These are phyloP conservation scores for Stercorarius parasiticus DNA, from an alignment of 2,113 vertebrate species.

Conservation along the genomic window DNA sequence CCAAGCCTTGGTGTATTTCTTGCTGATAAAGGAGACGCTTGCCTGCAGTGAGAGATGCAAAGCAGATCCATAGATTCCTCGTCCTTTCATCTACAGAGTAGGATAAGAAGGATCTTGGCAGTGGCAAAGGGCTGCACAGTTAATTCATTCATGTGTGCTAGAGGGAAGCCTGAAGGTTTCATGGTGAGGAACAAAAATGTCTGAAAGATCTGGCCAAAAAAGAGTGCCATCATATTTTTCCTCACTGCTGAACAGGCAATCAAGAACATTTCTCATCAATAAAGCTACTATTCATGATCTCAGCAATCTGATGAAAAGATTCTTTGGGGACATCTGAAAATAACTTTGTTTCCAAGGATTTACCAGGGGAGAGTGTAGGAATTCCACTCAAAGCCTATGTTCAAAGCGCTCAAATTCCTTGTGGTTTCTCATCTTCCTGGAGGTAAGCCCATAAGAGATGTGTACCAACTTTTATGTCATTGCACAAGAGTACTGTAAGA, in stretches of 20 bases:
- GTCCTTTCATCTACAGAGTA: slow-evolving; percentile 11
- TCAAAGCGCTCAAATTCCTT: not conserved
- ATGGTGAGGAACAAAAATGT: not conserved
- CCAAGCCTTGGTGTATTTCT: not conserved
- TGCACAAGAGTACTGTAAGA: not conserved
- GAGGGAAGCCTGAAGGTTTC: not conserved
- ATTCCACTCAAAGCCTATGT: not conserved
- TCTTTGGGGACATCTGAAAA: slow-evolving; percentile 31
- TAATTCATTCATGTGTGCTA: not conserved
- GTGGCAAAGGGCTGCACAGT: not conserved
- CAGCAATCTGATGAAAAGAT: not conserved
- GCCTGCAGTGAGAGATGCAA: not conserved
- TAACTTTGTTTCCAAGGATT: slow-evolving; percentile 21
- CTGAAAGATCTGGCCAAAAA: not conserved
- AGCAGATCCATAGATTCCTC: not conserved
- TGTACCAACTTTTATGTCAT: not conserved
- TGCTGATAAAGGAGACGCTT: not conserved
- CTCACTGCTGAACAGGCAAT: not conserved
- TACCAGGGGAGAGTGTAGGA: not conserved
- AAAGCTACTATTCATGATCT: not conserved
- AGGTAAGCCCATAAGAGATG: slow-evolving; percentile 16
- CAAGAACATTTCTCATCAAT: not conserved
- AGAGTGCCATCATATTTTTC: not conserved
- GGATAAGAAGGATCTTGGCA: not conserved
- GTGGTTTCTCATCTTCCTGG: slow-evolving; percentile 41